Percentiles rank a stretch among this genome's conserved stretches.
phyloP scores from a whole-genome alignment of 2,113 vertebrate species.

The Argyrosomus japonicus region DNA sequence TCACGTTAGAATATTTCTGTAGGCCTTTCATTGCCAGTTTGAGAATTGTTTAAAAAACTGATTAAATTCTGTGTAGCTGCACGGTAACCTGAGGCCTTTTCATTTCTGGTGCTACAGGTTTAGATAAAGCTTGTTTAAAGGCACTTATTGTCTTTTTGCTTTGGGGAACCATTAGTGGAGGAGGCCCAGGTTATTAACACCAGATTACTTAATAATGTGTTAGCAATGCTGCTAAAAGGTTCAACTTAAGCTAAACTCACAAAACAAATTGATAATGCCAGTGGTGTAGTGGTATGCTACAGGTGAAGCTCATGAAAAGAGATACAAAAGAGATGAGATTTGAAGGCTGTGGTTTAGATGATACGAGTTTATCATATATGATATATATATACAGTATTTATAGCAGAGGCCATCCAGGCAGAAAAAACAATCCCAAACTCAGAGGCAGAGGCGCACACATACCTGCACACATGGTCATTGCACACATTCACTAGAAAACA shows the following conservation, averaged over 20 bases:
- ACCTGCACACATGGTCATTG: conserved; percentile 50
- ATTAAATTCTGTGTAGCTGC: not conserved
- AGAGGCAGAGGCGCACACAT: conserved; percentile 44
- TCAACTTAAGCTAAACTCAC: conserved; percentile 3
- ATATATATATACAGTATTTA: conserved; percentile 43
- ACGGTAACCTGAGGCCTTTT: not conserved
- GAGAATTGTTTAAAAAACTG: not conserved
- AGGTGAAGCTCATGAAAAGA: conserved; percentile 34
- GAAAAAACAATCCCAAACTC: conserved; percentile 66
- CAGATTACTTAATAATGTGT: not conserved
- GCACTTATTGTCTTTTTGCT: not conserved
- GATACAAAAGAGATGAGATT: conserved; percentile 32
- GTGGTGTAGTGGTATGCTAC: not conserved
- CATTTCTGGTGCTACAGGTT: not conserved
- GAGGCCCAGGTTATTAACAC: not conserved
- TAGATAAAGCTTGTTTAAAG: not conserved
- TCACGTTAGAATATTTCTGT: not conserved
- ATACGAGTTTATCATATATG: conserved; percentile 37
- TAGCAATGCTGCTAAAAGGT: not conserved
- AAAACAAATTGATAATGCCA: conserved; percentile 13
- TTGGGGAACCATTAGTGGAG: not conserved
- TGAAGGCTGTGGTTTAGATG: conserved; percentile 39
- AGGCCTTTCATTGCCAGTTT: not conserved
- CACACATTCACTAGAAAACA: conserved; percentile 53
- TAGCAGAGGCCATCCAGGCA: conserved; percentile 51